Evolutionary conservation across 1,140 invertebrate genomes (phyloP).

Genomic region (Theocolax elegans): DNA sequence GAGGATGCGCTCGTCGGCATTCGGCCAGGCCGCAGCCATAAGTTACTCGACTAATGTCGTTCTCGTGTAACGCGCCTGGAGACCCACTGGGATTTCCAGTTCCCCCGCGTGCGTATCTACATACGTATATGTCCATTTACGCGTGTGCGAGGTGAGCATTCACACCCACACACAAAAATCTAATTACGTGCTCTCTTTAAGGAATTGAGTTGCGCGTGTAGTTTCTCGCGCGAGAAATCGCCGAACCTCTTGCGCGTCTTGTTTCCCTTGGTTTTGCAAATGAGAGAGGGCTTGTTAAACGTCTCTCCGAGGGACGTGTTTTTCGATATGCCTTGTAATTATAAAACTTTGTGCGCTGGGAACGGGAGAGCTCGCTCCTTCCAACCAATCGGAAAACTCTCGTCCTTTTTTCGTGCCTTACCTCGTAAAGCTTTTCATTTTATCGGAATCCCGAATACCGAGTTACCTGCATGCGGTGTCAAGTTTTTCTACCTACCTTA

Average conservation of each 20-base stretch:
- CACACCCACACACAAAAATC: slow-evolving; percentile 36
- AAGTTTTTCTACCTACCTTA: too few species aligned
- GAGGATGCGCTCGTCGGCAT: too few species aligned
- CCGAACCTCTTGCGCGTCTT: not conserved
- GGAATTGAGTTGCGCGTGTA: slow-evolving; percentile 15
- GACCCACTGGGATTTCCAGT: slow-evolving; percentile 40
- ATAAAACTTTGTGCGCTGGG: slow-evolving; percentile 11
- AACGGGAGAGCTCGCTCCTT: not conserved
- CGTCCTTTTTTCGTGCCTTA: not conserved
- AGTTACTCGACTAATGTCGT: slow-evolving; percentile 63
- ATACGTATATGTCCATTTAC: too few species aligned
- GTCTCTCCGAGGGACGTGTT: not conserved
- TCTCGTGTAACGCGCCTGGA: slow-evolving; percentile 53
- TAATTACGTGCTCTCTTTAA: slow-evolving; percentile 40
- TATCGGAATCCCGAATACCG: not conserved
- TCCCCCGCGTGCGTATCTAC: not conserved
- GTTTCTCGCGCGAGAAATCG: slow-evolving; percentile 12
- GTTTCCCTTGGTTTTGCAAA: slow-evolving; percentile 25
- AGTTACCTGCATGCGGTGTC: too few species aligned
- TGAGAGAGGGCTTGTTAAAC: slow-evolving; percentile 26
- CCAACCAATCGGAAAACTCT: too few species aligned
- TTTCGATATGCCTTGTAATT: slow-evolving; percentile 18
- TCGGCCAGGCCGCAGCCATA: slow-evolving; percentile 56
- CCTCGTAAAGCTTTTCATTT: slow-evolving; percentile 21
- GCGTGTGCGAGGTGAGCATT: not conserved